Evolutionary conservation across 2,113 vertebrate genomes (phyloP).

Genomic region (Aix galericulata): DNA sequence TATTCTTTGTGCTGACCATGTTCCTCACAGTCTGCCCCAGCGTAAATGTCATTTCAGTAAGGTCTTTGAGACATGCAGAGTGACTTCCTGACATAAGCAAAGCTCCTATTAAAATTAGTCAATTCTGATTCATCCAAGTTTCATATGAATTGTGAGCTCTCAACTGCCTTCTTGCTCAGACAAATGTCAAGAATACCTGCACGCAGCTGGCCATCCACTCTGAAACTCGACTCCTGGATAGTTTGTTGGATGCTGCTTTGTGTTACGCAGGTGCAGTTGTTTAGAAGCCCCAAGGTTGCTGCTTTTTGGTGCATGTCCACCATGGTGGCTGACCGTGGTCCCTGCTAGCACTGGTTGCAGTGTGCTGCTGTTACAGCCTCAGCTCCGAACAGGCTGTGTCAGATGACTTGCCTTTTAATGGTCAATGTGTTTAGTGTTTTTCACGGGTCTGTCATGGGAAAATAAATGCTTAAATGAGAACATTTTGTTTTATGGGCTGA

Average conservation of each 20-base stretch:
- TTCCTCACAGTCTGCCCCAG: not conserved
- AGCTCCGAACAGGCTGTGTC: not conserved
- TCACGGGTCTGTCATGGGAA: not conserved
- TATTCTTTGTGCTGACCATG: not conserved
- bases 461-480: not conserved
- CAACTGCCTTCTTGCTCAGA: not conserved
- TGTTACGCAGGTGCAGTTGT: accelerated
- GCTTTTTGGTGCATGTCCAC: not conserved
- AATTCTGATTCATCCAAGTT: not conserved
- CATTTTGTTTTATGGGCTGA: not conserved
- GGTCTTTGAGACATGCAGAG: not conserved
- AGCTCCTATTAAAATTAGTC: not conserved
- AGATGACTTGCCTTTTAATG: not conserved
- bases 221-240: accelerated
- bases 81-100: not conserved
- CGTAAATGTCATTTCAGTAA: not conserved
- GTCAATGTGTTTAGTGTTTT: not conserved
- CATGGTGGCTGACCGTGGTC: accelerated
- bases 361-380: accelerated
- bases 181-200: accelerated
- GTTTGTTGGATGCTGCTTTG: not conserved
- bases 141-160: not conserved
- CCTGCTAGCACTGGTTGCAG: not conserved
- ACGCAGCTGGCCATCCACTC: not conserved
- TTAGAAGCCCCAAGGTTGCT: not conserved